Evolutionary conservation across 1,140 invertebrate species (phyloP), one percentile per base, ranked within the genome.

Genomic region (Drosophila persimilis): DNA sequence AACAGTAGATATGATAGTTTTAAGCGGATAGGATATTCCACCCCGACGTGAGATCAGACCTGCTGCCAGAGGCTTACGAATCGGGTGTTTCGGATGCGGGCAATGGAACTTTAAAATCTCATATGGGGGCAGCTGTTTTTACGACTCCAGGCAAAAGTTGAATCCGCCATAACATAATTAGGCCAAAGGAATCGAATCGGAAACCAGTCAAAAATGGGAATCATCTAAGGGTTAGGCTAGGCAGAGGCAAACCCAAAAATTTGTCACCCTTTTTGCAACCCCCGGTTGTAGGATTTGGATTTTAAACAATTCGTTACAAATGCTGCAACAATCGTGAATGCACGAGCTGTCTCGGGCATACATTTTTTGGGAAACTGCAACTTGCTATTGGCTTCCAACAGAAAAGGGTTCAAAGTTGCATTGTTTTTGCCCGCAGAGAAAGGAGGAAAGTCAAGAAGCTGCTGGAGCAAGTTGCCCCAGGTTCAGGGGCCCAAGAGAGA

Each of bases 91-190:
- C 35, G 17, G 63, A 77, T 86, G 83, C 81, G 81, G 83, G 81
- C 54, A 69, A 39, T 55, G 6, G 43, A 66, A 64, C 50, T 53
- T 83, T 76, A 60, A 44, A 72, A 78, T 69, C 22, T n/a, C 72
- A 86, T 79, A 74, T 78, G 83, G 83, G 75, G 83, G 75, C 83
- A 86, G 83, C 83, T 86, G 83, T 79, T 86, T 86, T 86, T 86
- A 88, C 76, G 83, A 88, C 76, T 85, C 72, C 39, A 64, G 66
- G 73, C 47, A 76, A 55, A 66, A 66, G 65, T 67, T 41, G 50
- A 64, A 60, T 58, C 51, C 73, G 76, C 60, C 45, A 57, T 76
- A 72, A 88, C 83, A 86, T 79, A 86, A 89, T 86, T 88, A 88
- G 83, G 35, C 78, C 46, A 62, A 54, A 54, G 85, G 47, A 50